A percentile compares a stretch with the other conserved stretches of the same genome.
phyloP scores from a whole-genome alignment of 2,888 invertebrate species.

The Blastobasis adustella region DNA sequence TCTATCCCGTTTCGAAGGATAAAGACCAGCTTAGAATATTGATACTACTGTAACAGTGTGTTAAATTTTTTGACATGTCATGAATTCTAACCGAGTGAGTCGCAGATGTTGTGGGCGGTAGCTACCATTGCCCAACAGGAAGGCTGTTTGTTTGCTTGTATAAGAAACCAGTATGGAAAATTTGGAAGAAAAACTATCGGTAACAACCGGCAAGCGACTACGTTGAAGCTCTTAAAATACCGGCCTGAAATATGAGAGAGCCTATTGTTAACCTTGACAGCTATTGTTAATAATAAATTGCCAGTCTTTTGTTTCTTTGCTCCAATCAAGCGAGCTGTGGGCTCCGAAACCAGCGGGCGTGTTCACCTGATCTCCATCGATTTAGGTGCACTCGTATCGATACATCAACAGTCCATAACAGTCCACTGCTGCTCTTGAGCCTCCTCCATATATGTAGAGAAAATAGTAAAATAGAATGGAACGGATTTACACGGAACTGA shows the following conservation, averaged over 20 bases:
- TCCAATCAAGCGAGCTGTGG: slow-evolving; percentile 33
- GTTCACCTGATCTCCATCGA: no score
- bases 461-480: no score
- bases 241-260: slow-evolving; percentile 33
- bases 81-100: neutral
- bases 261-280: slow-evolving; percentile 32
- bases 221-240: slow-evolving; percentile 22
- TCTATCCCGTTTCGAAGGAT: no score
- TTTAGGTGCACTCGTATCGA: no score
- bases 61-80: neutral
- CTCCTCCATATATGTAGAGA: no score
- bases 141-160: neutral
- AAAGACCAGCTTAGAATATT: no score
- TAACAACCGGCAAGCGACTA: slow-evolving; percentile 15
- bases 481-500: no score
- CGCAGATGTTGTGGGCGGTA: neutral
- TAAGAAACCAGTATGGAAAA: slow-evolving; percentile 1
- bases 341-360: slow-evolving; percentile 20
- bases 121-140: neutral
- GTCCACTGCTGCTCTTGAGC: no score
- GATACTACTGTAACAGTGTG: neutral
- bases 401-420: no score
- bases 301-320: slow-evolving; percentile 44
- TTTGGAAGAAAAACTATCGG: slow-evolving; percentile 13
- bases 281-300: slow-evolving; percentile 37